Conservation (phyloP, 1,140 invertebrate species). For the Trypoxylus dichotomus region DNA sequence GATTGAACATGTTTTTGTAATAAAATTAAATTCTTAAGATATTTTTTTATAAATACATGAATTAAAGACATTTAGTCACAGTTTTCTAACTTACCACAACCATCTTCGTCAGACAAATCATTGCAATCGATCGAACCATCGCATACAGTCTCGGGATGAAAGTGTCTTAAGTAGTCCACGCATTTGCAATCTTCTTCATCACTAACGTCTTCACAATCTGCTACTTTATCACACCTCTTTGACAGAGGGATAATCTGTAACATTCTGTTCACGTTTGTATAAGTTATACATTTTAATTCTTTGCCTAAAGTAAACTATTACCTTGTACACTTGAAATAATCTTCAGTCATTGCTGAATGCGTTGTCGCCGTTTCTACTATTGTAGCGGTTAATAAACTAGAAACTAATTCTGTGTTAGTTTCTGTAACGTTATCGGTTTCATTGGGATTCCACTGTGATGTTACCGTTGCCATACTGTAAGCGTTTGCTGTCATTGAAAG, state of each 20-base stretch:
- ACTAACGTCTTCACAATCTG: slow-evolving; percentile 80
- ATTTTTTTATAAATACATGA: neutral
- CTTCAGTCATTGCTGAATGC: neutral
- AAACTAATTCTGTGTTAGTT: neutral
- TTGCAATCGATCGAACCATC: slow-evolving; percentile 77
- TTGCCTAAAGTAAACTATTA: neutral
- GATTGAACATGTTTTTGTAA: too few species aligned
- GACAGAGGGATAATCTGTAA: slow-evolving; percentile 62
- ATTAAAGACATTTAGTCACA: neutral
- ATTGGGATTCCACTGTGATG: neutral
- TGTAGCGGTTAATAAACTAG: too few species aligned
- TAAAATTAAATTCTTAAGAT: neutral
- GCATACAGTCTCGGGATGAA: slow-evolving; percentile 65
- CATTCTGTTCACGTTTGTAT: slow-evolving; percentile 57
- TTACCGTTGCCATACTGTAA: neutral
- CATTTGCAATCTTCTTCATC: slow-evolving; percentile 79
- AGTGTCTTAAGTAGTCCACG: slow-evolving; percentile 63
- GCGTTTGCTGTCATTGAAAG: neutral
- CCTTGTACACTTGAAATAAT: neutral
- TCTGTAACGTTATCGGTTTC: neutral
- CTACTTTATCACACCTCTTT: slow-evolving; percentile 67
- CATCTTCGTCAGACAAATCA: slow-evolving; percentile 67
- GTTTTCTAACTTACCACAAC: slow-evolving; percentile 46
- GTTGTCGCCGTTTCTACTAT: neutral
- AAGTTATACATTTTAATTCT: neutral